A percentile compares a stretch with the other conserved stretches of the same genome.
Evolutionary conservation across 2,888 invertebrate species (phyloP).

Genomic region (Drosophila limbata): DNA sequence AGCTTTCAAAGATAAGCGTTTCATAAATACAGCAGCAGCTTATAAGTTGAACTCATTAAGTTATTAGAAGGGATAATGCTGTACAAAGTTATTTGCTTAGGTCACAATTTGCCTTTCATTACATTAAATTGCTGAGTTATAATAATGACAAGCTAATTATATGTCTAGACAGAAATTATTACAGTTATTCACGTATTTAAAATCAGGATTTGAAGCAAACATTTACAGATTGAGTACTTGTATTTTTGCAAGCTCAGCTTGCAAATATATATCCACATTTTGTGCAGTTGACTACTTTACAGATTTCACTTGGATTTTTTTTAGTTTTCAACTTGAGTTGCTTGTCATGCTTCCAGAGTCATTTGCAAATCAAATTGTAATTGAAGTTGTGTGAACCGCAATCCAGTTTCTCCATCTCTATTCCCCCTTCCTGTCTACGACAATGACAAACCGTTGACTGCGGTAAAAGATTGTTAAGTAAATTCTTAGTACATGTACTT

Average conservation of each 20-base stretch:
- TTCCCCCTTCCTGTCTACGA: neutral
- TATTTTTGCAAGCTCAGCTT: neutral
- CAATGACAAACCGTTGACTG: constrained; percentile 32
- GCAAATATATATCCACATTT: constrained; percentile 6
- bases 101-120: constrained; percentile 4
- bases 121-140: constrained; percentile 4
- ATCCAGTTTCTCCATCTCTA: neutral
- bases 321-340: constrained; percentile 54
- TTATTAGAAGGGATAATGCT: constrained; percentile 15
- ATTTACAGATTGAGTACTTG: neutral
- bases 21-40: neutral
- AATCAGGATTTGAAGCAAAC: constrained; percentile 12
- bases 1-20: neutral
- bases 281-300: constrained; percentile 17
- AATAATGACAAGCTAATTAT: constrained; percentile 14
- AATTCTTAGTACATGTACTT: constrained; percentile 14
- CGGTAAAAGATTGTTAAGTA: constrained; percentile 48
- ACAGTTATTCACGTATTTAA: neutral
- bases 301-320: constrained; percentile 12
- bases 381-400: constrained; percentile 51
- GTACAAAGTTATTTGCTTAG: constrained; percentile 6
- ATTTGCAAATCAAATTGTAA: constrained; percentile 75
- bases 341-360: constrained; percentile 55
- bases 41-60: constrained; percentile 10
- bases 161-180: constrained; percentile 1